Percentiles rank a stretch among this genome's conserved stretches.
phyloP scores from a whole-genome alignment of 1,140 invertebrate genomes.

The Zaprionus ornatus region DNA sequence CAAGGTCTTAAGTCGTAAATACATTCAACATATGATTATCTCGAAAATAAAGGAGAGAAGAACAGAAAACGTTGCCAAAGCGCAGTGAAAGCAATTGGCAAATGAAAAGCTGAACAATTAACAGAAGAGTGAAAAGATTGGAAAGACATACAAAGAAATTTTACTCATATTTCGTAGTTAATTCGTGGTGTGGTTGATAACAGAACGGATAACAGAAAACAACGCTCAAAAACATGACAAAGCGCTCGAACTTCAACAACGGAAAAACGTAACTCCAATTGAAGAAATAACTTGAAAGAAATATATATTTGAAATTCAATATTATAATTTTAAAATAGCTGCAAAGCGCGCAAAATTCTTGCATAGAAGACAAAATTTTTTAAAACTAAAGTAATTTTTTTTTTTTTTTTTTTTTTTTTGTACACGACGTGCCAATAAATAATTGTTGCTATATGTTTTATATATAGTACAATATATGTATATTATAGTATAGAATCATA shows the following conservation, averaged over 20 bases:
- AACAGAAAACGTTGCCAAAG: constrained; percentile 22
- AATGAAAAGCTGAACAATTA: constrained; percentile 12
- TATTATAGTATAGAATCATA: constrained; percentile 36
- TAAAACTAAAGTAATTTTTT: constrained; percentile 12
- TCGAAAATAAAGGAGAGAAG: background rate
- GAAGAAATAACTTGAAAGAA: constrained; percentile 21
- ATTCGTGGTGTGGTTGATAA: constrained; percentile 69
- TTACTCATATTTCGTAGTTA: constrained; percentile 57
- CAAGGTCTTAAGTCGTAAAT: background rate
- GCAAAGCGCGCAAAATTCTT: constrained; percentile 51
- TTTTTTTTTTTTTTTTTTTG: constrained; percentile 37
- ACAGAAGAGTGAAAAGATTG: constrained; percentile 6
- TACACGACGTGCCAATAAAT: constrained; percentile 72
- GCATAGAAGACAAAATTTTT: constrained; percentile 45
- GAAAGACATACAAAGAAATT: constrained; percentile 14
- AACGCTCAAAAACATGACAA: constrained; percentile 41
- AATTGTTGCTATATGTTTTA: constrained; percentile 40
- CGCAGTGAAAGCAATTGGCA: constrained; percentile 35
- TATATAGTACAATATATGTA: constrained; percentile 53
- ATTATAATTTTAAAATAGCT: constrained; percentile 22
- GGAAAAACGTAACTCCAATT: constrained; percentile 46
- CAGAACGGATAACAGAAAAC: constrained; percentile 17
- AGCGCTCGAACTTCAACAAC: constrained; percentile 38
- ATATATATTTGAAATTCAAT: constrained; percentile 25
- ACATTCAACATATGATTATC: no score